phyloP scores from a whole-genome alignment of 2,888 invertebrate genomes.

The Troilus luridus region DNA sequence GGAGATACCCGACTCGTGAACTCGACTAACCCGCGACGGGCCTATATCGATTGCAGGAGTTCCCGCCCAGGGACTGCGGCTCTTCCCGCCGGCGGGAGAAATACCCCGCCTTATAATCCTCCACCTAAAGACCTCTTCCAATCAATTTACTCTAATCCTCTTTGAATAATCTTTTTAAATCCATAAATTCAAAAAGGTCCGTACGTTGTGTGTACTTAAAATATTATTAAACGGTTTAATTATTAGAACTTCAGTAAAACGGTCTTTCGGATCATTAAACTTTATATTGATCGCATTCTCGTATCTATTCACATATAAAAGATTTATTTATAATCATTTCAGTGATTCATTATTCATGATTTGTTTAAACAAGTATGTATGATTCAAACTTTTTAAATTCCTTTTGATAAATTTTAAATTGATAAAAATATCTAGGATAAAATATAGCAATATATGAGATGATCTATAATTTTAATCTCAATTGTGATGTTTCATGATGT shows the following conservation, averaged over 20 bases:
- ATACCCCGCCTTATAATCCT: slow-evolving; percentile 17
- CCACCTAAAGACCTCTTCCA: background rate
- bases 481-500: too few species aligned
- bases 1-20: background rate
- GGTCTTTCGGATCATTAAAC: background rate
- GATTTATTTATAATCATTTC: too few species aligned
- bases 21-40: slow-evolving; percentile 17
- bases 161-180: slow-evolving; percentile 5
- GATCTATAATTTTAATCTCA: too few species aligned
- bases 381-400: too few species aligned
- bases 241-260: background rate
- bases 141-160: slow-evolving; percentile 24
- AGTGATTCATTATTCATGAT: too few species aligned
- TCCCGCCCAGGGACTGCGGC: slow-evolving; percentile 22
- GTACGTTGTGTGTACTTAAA: background rate
- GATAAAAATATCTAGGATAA: too few species aligned
- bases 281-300: too few species aligned
- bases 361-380: too few species aligned
- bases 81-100: slow-evolving; percentile 22
- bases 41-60: slow-evolving; percentile 33
- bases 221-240: background rate
- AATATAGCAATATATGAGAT: too few species aligned
- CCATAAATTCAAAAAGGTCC: background rate
- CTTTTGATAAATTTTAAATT: too few species aligned
- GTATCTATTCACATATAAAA: too few species aligned